Evolutionary conservation across 1,140 invertebrate genomes (phyloP), one percentile per base, ranked within the genome.

Genomic region (Coptotermes formosanus): DNA sequence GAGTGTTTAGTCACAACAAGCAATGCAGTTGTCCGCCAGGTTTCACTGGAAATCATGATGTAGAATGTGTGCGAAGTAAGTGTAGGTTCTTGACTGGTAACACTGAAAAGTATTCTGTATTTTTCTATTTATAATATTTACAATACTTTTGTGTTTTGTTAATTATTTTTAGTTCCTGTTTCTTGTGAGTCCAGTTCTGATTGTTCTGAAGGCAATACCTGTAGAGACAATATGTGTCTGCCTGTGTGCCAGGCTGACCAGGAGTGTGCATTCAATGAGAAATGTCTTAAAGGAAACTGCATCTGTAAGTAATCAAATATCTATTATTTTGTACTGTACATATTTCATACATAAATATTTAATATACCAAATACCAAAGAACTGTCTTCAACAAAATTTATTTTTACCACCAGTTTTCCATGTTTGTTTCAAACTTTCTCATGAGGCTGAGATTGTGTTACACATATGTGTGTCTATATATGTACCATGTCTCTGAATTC

Each of bases 211-310:
- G 94, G 93, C 9, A 94, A 94, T 87, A 93, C 93, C 16, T 98
- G 97, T 89, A 93, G 94, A 86, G 94, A 96, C 88, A 95, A 95
- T 75, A 94, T 97, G 88, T 98, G 97, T 89, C 90, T 95, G 81
- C 95, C 95, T 0, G 91, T 92, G 44, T 98, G 97, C 89, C 90
- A 90, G 45, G 90, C 89, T n/a, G 97, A 98, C 90, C 94, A 95
- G 87, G 93, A 97, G 85, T 98, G 97, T 91, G 97, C 97, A n/a
- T 92, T 96, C 83, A 98, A 98, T 89, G 97, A 98, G 90, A 96
- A 97, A 91, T 98, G 97, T 91, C 91, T 96, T 9, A 93, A 93
- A 88, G 95, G 94, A 85, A 95, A 94, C 88, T 98, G 97, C 89
- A 93, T 96, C 86, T 91, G 95, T 96, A 92, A 94, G 94, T 94